phyloP scores from a whole-genome alignment of 2,113 vertebrate species.

The Neogobius melanostomus region DNA sequence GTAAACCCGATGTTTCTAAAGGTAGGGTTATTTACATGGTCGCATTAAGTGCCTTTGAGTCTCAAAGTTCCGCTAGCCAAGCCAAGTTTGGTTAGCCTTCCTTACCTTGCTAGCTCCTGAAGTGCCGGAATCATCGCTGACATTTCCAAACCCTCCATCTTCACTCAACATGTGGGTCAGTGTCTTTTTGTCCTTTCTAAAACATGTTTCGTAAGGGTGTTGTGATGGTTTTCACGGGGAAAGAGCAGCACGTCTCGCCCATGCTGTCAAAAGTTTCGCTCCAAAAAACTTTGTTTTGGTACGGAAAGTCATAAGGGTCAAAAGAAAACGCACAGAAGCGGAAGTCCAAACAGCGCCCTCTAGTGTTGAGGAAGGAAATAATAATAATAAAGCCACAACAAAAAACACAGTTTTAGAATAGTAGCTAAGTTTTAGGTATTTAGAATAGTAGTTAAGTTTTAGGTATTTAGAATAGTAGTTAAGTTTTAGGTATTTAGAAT shows the following conservation, averaged over 20 bases:
- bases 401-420: too few species aligned
- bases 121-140: conserved; percentile 96
- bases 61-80: conserved; percentile 2
- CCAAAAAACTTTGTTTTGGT: conserved; percentile 53
- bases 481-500: too few species aligned
- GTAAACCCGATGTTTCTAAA: not conserved
- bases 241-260: fast-evolving
- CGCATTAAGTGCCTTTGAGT: not conserved
- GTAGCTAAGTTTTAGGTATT: too few species aligned
- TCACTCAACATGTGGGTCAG: not conserved
- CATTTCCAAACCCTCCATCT: conserved; percentile 87
- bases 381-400: not conserved
- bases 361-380: not conserved
- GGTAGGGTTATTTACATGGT: not conserved
- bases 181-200: not conserved
- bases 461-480: too few species aligned
- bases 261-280: conserved; percentile 67
- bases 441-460: too few species aligned
- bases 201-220: fast-evolving
- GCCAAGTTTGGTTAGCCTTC: conserved; percentile 7
- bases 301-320: conserved; percentile 47
- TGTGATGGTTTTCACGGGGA: not conserved
- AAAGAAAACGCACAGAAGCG: not conserved
- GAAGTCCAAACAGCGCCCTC: not conserved
- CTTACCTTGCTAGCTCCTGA: conserved; percentile 88